Evolutionary conservation across 2,888 invertebrate species (phyloP).

Genomic region (Rotaria macrura): DNA sequence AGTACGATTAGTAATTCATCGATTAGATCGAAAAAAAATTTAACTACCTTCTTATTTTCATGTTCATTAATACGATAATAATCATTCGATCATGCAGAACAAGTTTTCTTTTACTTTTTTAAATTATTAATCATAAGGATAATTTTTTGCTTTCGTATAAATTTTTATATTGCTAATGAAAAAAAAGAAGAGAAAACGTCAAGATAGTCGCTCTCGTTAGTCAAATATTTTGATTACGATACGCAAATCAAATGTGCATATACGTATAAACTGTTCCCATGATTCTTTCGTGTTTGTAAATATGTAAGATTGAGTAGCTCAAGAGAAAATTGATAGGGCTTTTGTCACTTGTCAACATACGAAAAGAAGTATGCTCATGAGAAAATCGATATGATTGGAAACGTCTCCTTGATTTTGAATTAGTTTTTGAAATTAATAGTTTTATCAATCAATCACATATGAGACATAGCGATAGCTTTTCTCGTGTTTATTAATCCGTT

Average conservation of each 20-base stretch:
- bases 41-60: not conserved
- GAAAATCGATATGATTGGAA: not conserved
- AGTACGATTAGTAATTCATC: not conserved
- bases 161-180: not conserved
- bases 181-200: no score
- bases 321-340: not conserved
- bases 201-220: not conserved
- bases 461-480: no score
- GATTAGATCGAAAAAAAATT: not conserved
- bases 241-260: not conserved
- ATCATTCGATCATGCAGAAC: not conserved
- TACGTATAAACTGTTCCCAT: not conserved
- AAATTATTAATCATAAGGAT: not conserved
- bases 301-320: not conserved
- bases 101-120: not conserved
- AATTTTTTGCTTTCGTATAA: not conserved
- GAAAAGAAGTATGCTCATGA: not conserved
- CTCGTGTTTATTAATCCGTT: not conserved
- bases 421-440: not conserved
- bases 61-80: not conserved
- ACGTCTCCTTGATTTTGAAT: not conserved
- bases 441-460: not conserved
- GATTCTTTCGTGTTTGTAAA: not conserved
- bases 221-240: not conserved
- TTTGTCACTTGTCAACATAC: no score